Base-by-base conservation (phyloP, 2,797 vertebrate genomes). In the Anableps anableps region DNA sequence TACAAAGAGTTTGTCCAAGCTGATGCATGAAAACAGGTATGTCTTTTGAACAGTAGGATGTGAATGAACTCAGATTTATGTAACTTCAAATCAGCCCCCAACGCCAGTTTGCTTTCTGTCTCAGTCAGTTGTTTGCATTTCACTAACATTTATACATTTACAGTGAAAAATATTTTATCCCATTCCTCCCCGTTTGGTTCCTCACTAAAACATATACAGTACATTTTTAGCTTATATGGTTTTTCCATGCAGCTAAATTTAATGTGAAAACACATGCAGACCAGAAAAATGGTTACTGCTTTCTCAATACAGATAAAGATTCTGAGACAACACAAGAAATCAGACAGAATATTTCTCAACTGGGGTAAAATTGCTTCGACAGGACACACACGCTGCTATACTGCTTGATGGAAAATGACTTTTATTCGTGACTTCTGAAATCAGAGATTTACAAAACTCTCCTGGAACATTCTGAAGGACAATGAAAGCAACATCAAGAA, bases 351-450 rank as follows among this genome's bases (percentile, higher is more conserved):
- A 92, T 98, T 79, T 95, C 92, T 0, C 90, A 96, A 77, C 96
- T 96, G 72, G 96, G 93, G 26, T 91, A 94, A 83, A 94, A 93
- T 86, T 97, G 96, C 89, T 97, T 98, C 81, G 95, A 97, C 84
- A 91, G 95, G 73, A 97, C 97, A 26, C 96, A 97, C 92, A 95
- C 89, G 78, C 85, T 96, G 78, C 92, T 98, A 85, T 96, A 97
- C 0, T 81, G 92, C 31, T 96, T 98, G 83, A 98, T 98, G 97
- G 96, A 96, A 80, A 97, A 97, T 78, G 96, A 98, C 95, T 97
- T 95, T 80, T 98, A 97, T 19, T 97, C 97, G 0, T 93, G 96
- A 77, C 97, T 98, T 93, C 91, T 98, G 78, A 97, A 96, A 88
- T 97, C 97, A 76, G 96, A 98, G 70, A 88, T 89, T 50, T 98